A percentile compares a stretch with the other conserved stretches of the same genome.
These are phyloP conservation scores for Trichomalopsis sarcophagae DNA, from an alignment of 1,140 invertebrate species.

Conservation along the genomic window DNA sequence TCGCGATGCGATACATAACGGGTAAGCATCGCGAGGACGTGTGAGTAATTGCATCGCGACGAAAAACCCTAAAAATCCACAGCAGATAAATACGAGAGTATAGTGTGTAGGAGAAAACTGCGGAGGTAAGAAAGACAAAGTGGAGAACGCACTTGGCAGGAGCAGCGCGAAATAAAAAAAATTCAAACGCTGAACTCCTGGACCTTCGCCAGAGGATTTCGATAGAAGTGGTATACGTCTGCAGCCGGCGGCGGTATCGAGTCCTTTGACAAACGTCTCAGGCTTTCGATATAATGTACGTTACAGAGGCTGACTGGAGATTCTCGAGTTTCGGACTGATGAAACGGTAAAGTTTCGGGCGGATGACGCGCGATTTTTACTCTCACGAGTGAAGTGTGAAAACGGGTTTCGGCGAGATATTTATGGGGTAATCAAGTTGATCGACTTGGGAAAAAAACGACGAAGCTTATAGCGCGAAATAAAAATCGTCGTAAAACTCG, in stretches of 20 bases:
- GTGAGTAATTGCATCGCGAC: conserved; percentile 10
- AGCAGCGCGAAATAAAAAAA: background rate
- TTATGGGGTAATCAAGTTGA: background rate
- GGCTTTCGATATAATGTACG: no score
- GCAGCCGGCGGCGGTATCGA: background rate
- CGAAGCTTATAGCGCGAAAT: background rate
- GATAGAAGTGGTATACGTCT: conserved; percentile 6
- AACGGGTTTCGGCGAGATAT: no score
- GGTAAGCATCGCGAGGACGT: conserved; percentile 26
- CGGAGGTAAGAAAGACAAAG: conserved; percentile 33
- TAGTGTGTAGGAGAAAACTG: background rate
- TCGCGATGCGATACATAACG: conserved; percentile 15
- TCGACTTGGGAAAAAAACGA: background rate
- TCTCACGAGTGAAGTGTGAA: no score
- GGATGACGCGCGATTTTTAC: background rate
- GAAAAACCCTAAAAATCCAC: background rate
- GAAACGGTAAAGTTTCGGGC: background rate
- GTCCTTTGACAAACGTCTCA: conserved; percentile 32
- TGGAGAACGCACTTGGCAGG: conserved; percentile 19
- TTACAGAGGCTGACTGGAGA: background rate
- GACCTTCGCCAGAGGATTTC: conserved; percentile 26
- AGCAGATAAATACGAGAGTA: background rate
- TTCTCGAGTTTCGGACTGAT: background rate
- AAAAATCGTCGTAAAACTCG: background rate
- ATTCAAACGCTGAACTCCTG: background rate